A percentile compares a stretch with the other conserved stretches of the same genome.
phyloP scores from a whole-genome alignment of 2,797 vertebrate genomes.

The Holocentrus rufus region DNA sequence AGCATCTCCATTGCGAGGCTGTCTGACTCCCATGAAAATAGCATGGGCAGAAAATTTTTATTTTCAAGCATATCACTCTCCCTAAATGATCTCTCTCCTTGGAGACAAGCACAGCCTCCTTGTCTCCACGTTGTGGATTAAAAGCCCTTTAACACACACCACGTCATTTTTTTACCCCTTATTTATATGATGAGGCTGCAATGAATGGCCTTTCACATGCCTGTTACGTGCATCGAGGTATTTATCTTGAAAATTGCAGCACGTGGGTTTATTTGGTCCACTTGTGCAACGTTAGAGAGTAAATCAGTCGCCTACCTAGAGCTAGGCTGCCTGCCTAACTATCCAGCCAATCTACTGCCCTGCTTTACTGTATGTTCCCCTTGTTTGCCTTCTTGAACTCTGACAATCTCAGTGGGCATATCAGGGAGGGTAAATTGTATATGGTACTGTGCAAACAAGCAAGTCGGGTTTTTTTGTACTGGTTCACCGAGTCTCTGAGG shows the following conservation, averaged over 20 bases:
- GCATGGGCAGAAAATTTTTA: too few relatives aligned
- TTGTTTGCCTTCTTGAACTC: slow-evolving; percentile 51
- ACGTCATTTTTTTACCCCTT: too few relatives aligned
- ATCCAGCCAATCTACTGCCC: neutral
- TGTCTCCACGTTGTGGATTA: too few relatives aligned
- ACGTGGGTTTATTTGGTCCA: too few relatives aligned
- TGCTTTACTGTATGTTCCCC: slow-evolving; percentile 31
- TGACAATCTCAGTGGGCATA: slow-evolving; percentile 48
- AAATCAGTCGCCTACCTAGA: slow-evolving; percentile 46
- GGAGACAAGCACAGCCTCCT: too few relatives aligned
- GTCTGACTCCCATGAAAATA: too few relatives aligned
- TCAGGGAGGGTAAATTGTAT: slow-evolving; percentile 53
- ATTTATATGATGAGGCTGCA: neutral
- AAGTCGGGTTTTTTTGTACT: slow-evolving; percentile 59
- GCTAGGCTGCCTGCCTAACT: slow-evolving; percentile 27
- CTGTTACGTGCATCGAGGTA: slow-evolving; percentile 4
- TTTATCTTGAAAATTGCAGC: neutral
- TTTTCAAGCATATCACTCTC: too few relatives aligned
- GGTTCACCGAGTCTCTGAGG: slow-evolving; percentile 68
- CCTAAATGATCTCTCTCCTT: too few relatives aligned
- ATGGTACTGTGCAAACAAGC: slow-evolving; percentile 66
- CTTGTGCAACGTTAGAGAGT: too few relatives aligned
- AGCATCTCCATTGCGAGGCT: too few relatives aligned
- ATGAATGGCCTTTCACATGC: neutral
- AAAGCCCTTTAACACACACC: too few relatives aligned